Evolutionary conservation across 2,888 invertebrate genomes (phyloP).

Genomic region (Exephanes ischioxanthus): DNA sequence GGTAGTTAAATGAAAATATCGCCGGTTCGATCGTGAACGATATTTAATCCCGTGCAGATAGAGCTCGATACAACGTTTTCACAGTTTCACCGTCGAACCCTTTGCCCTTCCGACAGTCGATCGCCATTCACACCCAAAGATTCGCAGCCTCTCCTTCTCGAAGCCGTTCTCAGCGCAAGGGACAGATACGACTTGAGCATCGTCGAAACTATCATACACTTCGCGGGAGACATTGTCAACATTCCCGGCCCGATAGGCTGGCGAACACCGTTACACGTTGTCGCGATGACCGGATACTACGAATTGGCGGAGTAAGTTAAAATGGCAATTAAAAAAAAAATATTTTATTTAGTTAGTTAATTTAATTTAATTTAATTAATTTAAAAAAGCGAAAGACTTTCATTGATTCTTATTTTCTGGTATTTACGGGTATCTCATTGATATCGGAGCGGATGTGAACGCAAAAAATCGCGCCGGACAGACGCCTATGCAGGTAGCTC

Average conservation of each 20-base stretch:
- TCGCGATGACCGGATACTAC: constrained; percentile 65
- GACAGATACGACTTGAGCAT: constrained; percentile 53
- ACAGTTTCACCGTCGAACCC: constrained; percentile 24
- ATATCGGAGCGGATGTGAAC: constrained; percentile 63
- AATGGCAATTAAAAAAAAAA: background rate
- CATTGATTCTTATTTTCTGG: background rate
- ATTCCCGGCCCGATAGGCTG: constrained; percentile 62
- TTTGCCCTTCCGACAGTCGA: constrained; percentile 44
- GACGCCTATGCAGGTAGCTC: constrained; percentile 65
- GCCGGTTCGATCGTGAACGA: constrained; percentile 24
- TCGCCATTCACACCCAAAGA: constrained; percentile 45
- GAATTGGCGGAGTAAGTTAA: constrained; percentile 64
- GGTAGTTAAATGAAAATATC: constrained; percentile 12
- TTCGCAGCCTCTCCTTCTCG: constrained; percentile 57
- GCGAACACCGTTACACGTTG: constrained; percentile 68
- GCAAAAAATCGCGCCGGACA: constrained; percentile 66
- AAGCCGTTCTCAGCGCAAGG: constrained; percentile 54
- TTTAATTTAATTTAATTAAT: no score
- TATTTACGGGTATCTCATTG: constrained; percentile 61
- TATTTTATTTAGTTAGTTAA: no score
- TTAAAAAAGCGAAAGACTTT: background rate
- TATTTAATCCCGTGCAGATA: background rate
- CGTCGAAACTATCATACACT: constrained; percentile 51
- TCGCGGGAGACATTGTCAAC: constrained; percentile 61
- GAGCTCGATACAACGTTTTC: background rate